Evolutionary conservation across 2,113 vertebrate species (phyloP), one percentile per base, ranked within the genome.

Genomic region (Parus major): DNA sequence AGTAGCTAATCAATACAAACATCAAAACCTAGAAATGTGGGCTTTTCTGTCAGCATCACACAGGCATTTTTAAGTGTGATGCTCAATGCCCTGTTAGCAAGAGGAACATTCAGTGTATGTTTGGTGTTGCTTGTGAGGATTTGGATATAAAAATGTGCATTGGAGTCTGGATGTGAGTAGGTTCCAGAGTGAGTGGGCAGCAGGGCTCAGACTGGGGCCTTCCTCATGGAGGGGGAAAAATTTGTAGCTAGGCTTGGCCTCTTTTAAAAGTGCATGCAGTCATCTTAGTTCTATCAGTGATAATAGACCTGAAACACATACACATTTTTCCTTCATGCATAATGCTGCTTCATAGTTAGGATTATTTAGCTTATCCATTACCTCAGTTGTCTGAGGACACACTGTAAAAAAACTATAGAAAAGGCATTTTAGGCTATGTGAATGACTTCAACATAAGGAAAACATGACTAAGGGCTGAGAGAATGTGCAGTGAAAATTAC

Each of bases 401-500:
- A 33, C 93, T 95, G 47, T 96, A 84, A 97, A 96, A 81, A 88
- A 72, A 52, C 78, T 94, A 94, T 77, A 93, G 87, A 80, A 82
- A 82, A 94, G 92, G 88, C 85, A 93, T 94, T 96, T 94, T 96
- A 92, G 89, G 85, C 92, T 95, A 96, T 90, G 83, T 2, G 66
- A 96, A 82, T 95, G 94, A 96, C 91, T 91, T 95, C 92, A 96
- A 83, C 77, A 22, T 96, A 96, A 98, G 97, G 97, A 97, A 98
- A 97, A 82, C 83, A 95, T 98, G 98, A 98, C 97, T 98, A 97
- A 97, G 96, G 96, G 88, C 92, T 92, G 81, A 86, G 94, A 97
- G 90, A 98, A 98, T 96, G 93, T 2, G 28, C 84, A 95, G 24
- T 60, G 70, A 95, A 92, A 97, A 65, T 92, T 86, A 93, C 93